A percentile compares a stretch with the other conserved stretches of the same genome.
These are phyloP conservation scores for Pteronotus mesoamericanus DNA, from an alignment of 2,797 vertebrate genomes.

Conservation along the genomic window DNA sequence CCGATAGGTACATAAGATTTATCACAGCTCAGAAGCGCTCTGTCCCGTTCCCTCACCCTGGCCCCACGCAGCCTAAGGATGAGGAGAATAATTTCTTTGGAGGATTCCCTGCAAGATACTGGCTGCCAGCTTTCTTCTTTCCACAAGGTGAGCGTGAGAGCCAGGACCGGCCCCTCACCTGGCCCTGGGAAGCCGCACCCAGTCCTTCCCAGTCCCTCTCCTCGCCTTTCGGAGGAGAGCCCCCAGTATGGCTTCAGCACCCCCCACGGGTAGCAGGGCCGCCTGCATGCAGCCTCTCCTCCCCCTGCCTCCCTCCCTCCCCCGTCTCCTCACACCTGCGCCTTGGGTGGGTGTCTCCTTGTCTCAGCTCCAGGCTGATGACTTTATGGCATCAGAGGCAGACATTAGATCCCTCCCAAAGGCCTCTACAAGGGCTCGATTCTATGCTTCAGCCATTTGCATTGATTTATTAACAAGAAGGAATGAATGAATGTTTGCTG, in stretches of 20 bases:
- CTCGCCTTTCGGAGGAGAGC: no score
- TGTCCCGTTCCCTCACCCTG: fast-evolving
- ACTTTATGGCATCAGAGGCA: background rate
- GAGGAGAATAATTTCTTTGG: background rate
- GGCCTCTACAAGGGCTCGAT: background rate
- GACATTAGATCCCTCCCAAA: no score
- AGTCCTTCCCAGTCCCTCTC: background rate
- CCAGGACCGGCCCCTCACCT: background rate
- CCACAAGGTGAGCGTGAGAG: constrained; percentile 73
- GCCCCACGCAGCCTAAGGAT: fast-evolving
- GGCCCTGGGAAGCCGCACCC: background rate
- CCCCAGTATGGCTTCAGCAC: background rate
- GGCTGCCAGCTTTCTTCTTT: constrained; percentile 81
- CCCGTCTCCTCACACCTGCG: background rate
- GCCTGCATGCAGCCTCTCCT: background rate
- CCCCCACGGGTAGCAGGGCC: background rate
- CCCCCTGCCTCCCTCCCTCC: background rate
- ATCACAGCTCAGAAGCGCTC: background rate
- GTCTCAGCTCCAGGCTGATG: background rate
- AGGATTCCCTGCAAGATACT: constrained; percentile 72
- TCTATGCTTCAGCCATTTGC: background rate
- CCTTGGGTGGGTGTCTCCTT: background rate
- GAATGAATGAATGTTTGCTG: background rate
- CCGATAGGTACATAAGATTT: constrained; percentile 48
- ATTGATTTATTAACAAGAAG: background rate